Conservation (phyloP, 2,888 invertebrate genomes). For the Agrochola circellaris region DNA sequence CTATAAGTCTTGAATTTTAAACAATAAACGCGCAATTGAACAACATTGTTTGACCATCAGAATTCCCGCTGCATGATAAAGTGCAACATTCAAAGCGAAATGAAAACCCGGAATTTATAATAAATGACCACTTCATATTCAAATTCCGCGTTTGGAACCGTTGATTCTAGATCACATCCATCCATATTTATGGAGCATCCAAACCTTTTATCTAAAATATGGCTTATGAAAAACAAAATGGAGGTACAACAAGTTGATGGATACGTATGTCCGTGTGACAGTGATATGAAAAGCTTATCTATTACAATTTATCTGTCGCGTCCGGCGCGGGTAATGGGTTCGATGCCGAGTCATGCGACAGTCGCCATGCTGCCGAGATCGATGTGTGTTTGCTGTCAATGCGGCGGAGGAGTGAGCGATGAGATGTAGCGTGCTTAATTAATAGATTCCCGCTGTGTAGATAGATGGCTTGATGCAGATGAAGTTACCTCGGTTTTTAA, state of each 20-base stretch:
- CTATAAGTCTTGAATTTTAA: not conserved
- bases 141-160: slow-evolving; percentile 43
- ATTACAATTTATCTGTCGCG: slow-evolving; percentile 69
- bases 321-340: slow-evolving; percentile 70
- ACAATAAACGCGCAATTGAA: not conserved
- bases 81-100: slow-evolving; percentile 26
- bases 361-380: slow-evolving; percentile 60
- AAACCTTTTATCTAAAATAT: slow-evolving; percentile 66
- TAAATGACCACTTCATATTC: slow-evolving; percentile 49
- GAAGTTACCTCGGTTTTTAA: not conserved
- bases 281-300: slow-evolving; percentile 68
- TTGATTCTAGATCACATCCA: slow-evolving; percentile 55
- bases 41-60: not conserved
- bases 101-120: slow-evolving; percentile 20
- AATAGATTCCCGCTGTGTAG: slow-evolving; percentile 1
- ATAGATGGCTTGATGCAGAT: slow-evolving; percentile 12
- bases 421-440: slow-evolving; percentile 18
- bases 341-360: slow-evolving; percentile 54
- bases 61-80: slow-evolving; percentile 1
- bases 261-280: slow-evolving; percentile 58
- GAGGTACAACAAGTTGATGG: slow-evolving; percentile 53
- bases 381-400: slow-evolving; percentile 65
- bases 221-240: slow-evolving; percentile 57
- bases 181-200: slow-evolving; percentile 58
- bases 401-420: slow-evolving; percentile 26